Evolutionary conservation across 2,113 vertebrate genomes (phyloP).

Genomic region (Sclerurus mexicanus): DNA sequence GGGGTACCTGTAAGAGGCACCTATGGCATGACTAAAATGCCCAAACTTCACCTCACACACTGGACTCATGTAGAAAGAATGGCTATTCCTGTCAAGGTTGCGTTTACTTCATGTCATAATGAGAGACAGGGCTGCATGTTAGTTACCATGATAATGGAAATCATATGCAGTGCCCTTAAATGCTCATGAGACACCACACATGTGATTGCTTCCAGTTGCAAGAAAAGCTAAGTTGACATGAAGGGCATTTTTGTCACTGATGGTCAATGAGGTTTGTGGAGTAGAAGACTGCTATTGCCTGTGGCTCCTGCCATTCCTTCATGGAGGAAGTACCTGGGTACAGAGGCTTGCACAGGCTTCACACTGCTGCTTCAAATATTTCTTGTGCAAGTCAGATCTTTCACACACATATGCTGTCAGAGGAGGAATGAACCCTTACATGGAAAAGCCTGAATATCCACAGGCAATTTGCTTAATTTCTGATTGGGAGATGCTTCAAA

Average conservation of each 20-base stretch:
- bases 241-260: neutral
- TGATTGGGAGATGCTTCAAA: neutral
- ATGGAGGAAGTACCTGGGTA: neutral
- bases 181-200: neutral
- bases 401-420: neutral
- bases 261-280: neutral
- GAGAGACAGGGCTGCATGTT: accelerated
- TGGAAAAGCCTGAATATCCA: neutral
- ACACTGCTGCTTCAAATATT: neutral
- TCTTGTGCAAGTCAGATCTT: neutral
- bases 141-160: neutral
- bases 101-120: neutral
- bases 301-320: neutral
- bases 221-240: neutral
- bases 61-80: accelerated
- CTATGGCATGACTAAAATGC: neutral
- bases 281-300: neutral
- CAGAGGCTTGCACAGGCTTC: neutral
- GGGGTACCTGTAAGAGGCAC: neutral
- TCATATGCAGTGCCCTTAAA: neutral
- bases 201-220: neutral
- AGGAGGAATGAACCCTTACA: neutral
- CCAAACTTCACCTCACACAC: neutral
- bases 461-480: neutral
- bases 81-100: neutral